Evolutionary conservation across 2,797 vertebrate species (phyloP).

Genomic region (Rhinella marina): DNA sequence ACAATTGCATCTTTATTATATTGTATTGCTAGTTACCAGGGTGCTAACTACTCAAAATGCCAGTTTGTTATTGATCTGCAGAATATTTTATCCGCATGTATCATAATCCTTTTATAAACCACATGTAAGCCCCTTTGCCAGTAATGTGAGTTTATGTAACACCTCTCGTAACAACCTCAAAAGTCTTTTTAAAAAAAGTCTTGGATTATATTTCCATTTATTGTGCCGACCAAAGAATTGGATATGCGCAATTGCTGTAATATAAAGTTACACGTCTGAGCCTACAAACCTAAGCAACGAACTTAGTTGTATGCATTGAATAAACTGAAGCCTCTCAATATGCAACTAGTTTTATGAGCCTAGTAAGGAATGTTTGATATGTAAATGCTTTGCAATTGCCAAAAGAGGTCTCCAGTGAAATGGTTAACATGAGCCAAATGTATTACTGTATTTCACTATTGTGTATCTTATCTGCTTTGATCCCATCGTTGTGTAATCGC

Average conservation of each 20-base stretch:
- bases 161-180: conserved; percentile 47
- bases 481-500: conserved; percentile 53
- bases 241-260: conserved; percentile 47
- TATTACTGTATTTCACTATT: conserved; percentile 53
- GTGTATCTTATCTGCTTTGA: conserved; percentile 52
- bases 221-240: conserved; percentile 28
- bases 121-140: conserved; percentile 32
- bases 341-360: conserved; percentile 58
- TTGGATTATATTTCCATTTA: conserved; percentile 48
- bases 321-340: conserved; percentile 33
- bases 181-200: conserved; percentile 47
- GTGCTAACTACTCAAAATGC: neutral
- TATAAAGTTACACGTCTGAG: conserved; percentile 55
- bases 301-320: conserved; percentile 18
- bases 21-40: neutral
- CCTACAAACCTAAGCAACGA: conserved; percentile 36
- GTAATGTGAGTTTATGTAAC: conserved; percentile 43
- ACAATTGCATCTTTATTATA: neutral
- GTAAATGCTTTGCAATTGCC: conserved; percentile 49
- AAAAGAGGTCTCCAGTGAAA: conserved; percentile 43
- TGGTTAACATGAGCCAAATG: conserved; percentile 48
- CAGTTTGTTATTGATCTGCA: neutral
- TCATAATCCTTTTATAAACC: conserved; percentile 29
- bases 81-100: conserved; percentile 5
- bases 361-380: conserved; percentile 64